phyloP scores from a whole-genome alignment of 2,113 vertebrate genomes.

The Naja naja region DNA sequence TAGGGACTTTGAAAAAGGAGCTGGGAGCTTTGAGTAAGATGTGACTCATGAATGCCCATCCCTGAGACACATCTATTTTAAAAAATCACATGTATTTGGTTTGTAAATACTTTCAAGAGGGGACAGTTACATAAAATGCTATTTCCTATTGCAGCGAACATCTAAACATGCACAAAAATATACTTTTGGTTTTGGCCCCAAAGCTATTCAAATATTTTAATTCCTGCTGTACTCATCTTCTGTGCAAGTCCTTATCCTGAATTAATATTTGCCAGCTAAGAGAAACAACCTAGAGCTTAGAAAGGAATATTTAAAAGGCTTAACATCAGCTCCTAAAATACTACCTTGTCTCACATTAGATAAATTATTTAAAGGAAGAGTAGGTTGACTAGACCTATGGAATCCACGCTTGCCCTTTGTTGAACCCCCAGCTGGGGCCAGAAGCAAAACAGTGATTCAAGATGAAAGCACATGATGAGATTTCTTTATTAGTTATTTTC shows the following conservation, averaged over 20 bases:
- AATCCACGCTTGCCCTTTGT: not conserved
- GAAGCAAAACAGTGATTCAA: not conserved
- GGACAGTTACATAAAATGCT: not conserved
- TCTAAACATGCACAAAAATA: not conserved
- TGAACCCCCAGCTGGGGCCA: not conserved
- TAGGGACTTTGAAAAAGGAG: not conserved
- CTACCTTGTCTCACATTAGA: too few species aligned
- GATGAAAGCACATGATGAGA: not conserved
- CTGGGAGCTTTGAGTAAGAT: not conserved
- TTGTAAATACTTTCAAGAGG: not conserved
- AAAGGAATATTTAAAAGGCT: not conserved
- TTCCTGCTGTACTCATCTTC: not conserved
- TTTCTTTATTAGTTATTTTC: not conserved
- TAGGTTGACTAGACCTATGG: not conserved
- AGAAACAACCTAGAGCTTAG: not conserved
- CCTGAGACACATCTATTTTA: not conserved
- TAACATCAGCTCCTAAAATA: not conserved
- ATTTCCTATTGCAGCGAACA: not conserved
- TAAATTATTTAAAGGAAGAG: not conserved
- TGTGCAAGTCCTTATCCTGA: not conserved
- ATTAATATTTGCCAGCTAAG: not conserved
- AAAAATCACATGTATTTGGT: not conserved
- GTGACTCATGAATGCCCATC: not conserved
- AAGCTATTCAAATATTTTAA: not conserved
- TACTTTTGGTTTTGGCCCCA: not conserved